Evolutionary conservation across 2,888 invertebrate genomes (phyloP).

Genomic region (Drosophila gaucha): DNA sequence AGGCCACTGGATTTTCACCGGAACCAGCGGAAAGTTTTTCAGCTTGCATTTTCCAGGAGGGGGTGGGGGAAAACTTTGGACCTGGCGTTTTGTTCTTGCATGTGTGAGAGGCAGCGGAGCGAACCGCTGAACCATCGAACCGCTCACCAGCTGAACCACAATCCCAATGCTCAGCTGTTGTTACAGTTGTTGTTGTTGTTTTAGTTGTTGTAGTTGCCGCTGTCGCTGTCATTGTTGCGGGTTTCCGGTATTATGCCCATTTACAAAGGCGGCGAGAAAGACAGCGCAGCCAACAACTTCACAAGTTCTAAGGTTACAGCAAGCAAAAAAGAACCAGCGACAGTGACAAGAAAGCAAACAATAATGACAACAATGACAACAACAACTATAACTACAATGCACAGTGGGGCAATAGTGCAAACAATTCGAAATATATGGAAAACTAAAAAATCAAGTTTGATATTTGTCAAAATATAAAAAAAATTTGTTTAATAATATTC

Average conservation of each 20-base stretch:
- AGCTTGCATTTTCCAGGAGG: conserved; percentile 1
- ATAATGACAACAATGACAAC: conserved; percentile 20
- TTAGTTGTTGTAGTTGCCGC: conserved; percentile 32
- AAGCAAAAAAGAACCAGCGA: conserved; percentile 55
- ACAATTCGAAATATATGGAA: accelerated
- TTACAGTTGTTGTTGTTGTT: conserved; percentile 37
- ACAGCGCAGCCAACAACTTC: conserved; percentile 60
- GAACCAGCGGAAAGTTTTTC: conserved; percentile 65
- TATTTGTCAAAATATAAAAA: too few relatives aligned
- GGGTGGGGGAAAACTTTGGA: conserved; percentile 21
- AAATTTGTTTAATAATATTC: too few relatives aligned
- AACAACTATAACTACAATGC: conserved; percentile 18
- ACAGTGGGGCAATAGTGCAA: conserved; percentile 12
- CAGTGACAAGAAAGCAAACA: conserved; percentile 31
- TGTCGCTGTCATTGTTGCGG: conserved; percentile 58
- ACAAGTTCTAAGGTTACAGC: conserved; percentile 74
- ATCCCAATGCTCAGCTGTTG: conserved; percentile 70
- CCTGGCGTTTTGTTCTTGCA: conserved; percentile 58
- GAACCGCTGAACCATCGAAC: conserved; percentile 47
- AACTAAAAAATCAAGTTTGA: neutral
- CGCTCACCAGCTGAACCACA: conserved; percentile 49
- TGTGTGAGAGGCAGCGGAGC: conserved; percentile 63
- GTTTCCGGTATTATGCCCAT: conserved; percentile 81
- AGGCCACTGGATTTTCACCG: conserved; percentile 69
- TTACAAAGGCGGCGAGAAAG: conserved; percentile 72